Base-by-base conservation (phyloP, 2,113 vertebrate genomes). In the Paramormyrops kingsleyae region DNA sequence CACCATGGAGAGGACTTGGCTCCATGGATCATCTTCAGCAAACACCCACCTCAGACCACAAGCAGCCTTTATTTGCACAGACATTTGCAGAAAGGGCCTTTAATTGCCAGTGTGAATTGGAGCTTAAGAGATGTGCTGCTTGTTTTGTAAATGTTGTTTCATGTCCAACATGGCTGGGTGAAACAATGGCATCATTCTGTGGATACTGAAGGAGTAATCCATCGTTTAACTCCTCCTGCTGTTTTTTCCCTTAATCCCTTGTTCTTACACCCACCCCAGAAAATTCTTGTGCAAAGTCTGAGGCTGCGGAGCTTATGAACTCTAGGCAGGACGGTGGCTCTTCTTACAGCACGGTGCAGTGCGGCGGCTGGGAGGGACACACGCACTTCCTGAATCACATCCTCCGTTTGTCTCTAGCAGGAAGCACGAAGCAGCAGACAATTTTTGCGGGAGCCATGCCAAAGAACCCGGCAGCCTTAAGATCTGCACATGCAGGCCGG, bases 361-460 rank as follows among this genome's bases (percentile, higher is more conserved):
- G 1, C 9, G 2, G 56, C 3, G 39, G 5, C 47, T 44, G 85
- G 84, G 89, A 90, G 89, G 59, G 85, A 39, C 46, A 59, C 4
- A 49, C 74, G 3, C 49, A n/a, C 47, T 90, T 89, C 87, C 74
- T 88, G 88, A 66, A 53, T 50, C 52, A 21, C 42, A 62, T 91
- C 84, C 35, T 89, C 88, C 42, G 27, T 77, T 90, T 62, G 87
- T 90, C 70, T 90, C 47, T 12, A 89, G 84, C 85, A 52, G 56
- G 74, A 88, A 87, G 87, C 50, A 44, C 42, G 89, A 90, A 66
- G 88, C 56, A 90, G 83, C 84, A 27, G 39, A 5, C 9, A 91
- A 90, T 91, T 92, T 92, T 86, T 88, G n/a, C 89, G 91, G 93
- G 92, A 92, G 53, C 49, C 4, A 49, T 0, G 87, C 91, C 93